A percentile compares a stretch with the other conserved stretches of the same genome.
Evolutionary conservation across 53 echinoderm and acorn worm genomes (phyloP).

Genomic region (Crossaster papposus): DNA sequence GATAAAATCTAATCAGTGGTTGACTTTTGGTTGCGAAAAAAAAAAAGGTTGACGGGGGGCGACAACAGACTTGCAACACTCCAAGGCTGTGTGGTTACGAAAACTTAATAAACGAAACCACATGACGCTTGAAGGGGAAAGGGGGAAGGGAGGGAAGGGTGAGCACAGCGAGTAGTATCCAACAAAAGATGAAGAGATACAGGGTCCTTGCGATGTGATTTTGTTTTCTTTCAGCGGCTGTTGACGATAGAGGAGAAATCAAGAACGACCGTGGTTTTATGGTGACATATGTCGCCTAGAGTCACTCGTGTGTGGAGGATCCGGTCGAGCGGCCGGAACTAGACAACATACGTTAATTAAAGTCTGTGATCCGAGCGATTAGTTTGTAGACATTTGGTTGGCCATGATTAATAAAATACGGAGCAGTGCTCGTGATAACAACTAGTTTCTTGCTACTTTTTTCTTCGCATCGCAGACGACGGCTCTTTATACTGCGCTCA

Average conservation of each 20-base stretch:
- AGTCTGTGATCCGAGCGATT: slow-evolving; percentile 6
- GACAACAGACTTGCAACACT: slow-evolving; percentile 20
- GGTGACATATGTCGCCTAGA: slow-evolving; percentile 1
- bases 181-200: no score
- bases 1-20: slow-evolving; percentile 47
- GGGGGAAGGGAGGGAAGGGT: no score
- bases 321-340: slow-evolving; percentile 1
- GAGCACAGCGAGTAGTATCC: no score
- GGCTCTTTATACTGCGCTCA: no score
- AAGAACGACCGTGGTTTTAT: not conserved
- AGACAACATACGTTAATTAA: slow-evolving; percentile 38
- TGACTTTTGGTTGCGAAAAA: slow-evolving; percentile 1
- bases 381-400: not conserved
- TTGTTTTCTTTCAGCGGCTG: slow-evolving; percentile 8
- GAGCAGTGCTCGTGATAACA: not conserved
- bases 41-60: not conserved
- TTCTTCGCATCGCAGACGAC: no score
- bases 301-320: slow-evolving; percentile 34
- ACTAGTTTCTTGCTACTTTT: no score
- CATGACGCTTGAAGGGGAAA: not conserved
- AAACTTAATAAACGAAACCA: no score
- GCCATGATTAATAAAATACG: not conserved
- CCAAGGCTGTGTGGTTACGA: slow-evolving; percentile 19
- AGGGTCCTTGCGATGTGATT: no score
- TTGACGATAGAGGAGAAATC: not conserved